These are phyloP conservation scores for Ypsolopha sequella DNA, from an alignment of 2,888 invertebrate genomes.

Conservation along the genomic window DNA sequence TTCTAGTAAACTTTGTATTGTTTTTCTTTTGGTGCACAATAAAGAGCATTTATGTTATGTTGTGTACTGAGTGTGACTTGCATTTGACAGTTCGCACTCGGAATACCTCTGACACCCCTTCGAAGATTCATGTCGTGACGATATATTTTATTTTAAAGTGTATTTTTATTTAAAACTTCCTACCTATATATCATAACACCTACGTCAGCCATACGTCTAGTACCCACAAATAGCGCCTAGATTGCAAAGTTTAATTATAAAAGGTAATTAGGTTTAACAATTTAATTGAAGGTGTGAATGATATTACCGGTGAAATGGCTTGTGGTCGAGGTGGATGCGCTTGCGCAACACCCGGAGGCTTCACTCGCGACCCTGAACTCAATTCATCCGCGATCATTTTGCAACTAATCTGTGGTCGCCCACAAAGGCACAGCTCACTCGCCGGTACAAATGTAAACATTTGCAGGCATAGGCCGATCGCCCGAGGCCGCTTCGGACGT, in stretches of 20 bases:
- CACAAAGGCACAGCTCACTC: slow-evolving; percentile 21
- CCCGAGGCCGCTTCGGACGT: slow-evolving; percentile 58
- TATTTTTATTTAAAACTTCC: too few relatives aligned
- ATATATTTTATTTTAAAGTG: too few relatives aligned
- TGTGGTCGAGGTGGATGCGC: slow-evolving; percentile 1
- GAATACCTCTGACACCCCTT: too few relatives aligned
- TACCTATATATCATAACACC: too few relatives aligned
- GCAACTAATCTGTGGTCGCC: slow-evolving; percentile 56
- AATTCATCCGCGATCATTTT: slow-evolving; percentile 63
- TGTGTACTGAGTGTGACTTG: too few relatives aligned
- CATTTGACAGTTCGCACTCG: too few relatives aligned
- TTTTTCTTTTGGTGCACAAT: too few relatives aligned
- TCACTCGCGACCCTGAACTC: slow-evolving; percentile 62
- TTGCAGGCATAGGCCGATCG: slow-evolving; percentile 56
- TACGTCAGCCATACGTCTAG: too few relatives aligned
- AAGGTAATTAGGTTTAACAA: neutral
- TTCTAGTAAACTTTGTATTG: too few relatives aligned
- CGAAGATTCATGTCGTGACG: too few relatives aligned
- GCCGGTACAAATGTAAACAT: slow-evolving; percentile 66
- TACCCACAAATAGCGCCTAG: too few relatives aligned
- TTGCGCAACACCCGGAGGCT: slow-evolving; percentile 66
- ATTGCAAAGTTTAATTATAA: neutral
- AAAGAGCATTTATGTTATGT: too few relatives aligned
- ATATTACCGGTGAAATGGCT: slow-evolving; percentile 1
- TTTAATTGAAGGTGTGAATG: neutral